phyloP scores from a whole-genome alignment of 2,888 invertebrate genomes.

The Tholera decimalis region DNA sequence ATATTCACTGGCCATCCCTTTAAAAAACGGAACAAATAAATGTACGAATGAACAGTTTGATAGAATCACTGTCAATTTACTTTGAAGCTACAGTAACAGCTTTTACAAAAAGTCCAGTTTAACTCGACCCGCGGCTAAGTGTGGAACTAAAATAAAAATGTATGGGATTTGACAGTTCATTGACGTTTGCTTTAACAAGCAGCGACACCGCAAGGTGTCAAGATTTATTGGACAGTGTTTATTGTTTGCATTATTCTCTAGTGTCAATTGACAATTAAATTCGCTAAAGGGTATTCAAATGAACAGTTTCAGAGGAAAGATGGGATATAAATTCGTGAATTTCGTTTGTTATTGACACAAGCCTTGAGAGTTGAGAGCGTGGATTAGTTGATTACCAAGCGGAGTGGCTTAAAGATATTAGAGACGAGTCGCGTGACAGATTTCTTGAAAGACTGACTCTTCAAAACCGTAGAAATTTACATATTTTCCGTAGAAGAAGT shows the following conservation, averaged over 20 bases:
- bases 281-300: constrained; percentile 55
- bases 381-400: constrained; percentile 55
- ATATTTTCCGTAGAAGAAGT: constrained; percentile 39
- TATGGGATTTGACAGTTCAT: constrained; percentile 15
- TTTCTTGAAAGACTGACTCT: constrained; percentile 35
- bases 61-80: constrained; percentile 64
- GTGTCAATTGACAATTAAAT: constrained; percentile 59
- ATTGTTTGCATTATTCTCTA: constrained; percentile 61
- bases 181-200: constrained; percentile 12
- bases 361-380: constrained; percentile 22
- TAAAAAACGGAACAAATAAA: constrained; percentile 34
- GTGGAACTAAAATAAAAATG: constrained; percentile 16
- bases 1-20: constrained; percentile 13
- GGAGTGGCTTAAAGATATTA: constrained; percentile 31
- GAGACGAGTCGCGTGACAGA: constrained; percentile 27
- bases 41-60: constrained; percentile 56
- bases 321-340: constrained; percentile 58
- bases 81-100: constrained; percentile 39
- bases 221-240: constrained; percentile 21
- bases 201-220: constrained; percentile 12
- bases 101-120: constrained; percentile 24
- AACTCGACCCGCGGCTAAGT: constrained; percentile 11
- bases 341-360: constrained; percentile 61
- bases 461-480: constrained; percentile 49
- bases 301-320: constrained; percentile 41